phyloP scores from a whole-genome alignment of 2,888 invertebrate genomes.

The Eristalis arbustorum region DNA sequence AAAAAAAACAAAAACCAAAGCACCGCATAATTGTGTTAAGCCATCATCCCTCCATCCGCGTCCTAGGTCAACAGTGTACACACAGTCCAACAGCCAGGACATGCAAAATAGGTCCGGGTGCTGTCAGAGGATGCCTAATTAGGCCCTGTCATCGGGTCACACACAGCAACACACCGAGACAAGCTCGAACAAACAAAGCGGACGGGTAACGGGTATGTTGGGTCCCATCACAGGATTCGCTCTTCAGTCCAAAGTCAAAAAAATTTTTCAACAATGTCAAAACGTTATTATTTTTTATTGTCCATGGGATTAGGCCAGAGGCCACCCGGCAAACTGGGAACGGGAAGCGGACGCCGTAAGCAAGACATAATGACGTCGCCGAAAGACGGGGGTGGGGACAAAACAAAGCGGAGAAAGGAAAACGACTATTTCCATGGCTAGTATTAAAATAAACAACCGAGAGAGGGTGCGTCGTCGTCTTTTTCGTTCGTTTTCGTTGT shows the following conservation, averaged over 20 bases:
- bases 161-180: conserved; percentile 19
- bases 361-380: conserved; percentile 28
- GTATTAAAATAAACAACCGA: conserved; percentile 54
- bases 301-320: conserved; percentile 61
- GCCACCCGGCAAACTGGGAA: conserved; percentile 10
- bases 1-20: not conserved
- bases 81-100: conserved; percentile 13
- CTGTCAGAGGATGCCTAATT: conserved; percentile 62
- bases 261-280: conserved; percentile 61
- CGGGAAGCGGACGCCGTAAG: conserved; percentile 15
- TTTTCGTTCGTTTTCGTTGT: not conserved
- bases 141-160: conserved; percentile 63
- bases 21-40: conserved; percentile 53
- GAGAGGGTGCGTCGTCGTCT: conserved; percentile 29
- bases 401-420: conserved; percentile 50
- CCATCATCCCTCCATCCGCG: not conserved
- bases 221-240: conserved; percentile 22
- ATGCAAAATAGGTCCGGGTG: conserved; percentile 36
- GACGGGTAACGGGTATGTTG: not conserved
- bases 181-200: conserved; percentile 19
- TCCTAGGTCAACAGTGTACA: conserved; percentile 54
- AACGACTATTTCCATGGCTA: conserved; percentile 50
- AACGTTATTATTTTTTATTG: conserved; percentile 68
- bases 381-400: not conserved
- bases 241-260: not conserved